Conservation (phyloP, 2,888 invertebrate genomes). For the Polietes domitor region DNA sequence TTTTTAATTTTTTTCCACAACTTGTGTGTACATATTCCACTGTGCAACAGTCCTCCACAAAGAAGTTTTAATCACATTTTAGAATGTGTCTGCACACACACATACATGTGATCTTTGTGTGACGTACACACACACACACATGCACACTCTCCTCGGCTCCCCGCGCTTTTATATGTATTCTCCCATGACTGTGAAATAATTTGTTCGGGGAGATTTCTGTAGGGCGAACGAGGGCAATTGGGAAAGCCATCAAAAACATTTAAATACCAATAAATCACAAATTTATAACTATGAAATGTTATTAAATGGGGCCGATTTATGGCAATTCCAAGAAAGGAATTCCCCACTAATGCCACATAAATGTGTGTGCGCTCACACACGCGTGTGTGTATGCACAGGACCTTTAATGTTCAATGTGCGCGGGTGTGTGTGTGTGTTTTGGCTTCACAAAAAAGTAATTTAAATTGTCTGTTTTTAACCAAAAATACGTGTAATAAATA, state of each 20-base stretch:
- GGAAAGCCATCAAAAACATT: slow-evolving; percentile 20
- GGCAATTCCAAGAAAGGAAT: background rate
- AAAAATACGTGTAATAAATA: slow-evolving; percentile 42
- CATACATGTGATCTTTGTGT: no score
- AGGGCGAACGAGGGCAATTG: background rate
- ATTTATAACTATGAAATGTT: slow-evolving; percentile 27
- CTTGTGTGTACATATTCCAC: no score
- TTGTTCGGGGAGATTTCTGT: background rate
- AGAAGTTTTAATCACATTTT: no score
- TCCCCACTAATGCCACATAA: background rate
- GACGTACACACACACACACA: no score
- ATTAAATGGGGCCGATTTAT: background rate
- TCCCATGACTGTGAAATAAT: background rate
- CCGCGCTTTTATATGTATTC: background rate
- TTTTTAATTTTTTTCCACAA: no score
- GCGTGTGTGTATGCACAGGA: background rate
- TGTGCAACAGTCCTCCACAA: no score
- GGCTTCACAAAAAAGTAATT: background rate
- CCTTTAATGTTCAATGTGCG: no score
- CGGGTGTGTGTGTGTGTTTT: background rate
- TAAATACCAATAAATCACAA: slow-evolving; percentile 42
- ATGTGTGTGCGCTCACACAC: background rate
- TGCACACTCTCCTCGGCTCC: no score
- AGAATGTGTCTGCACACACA: no score
- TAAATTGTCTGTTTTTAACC: slow-evolving; percentile 14